Evolutionary conservation across 2,113 vertebrate species (phyloP).

Genomic region (Chiloscyllium plagiosum): DNA sequence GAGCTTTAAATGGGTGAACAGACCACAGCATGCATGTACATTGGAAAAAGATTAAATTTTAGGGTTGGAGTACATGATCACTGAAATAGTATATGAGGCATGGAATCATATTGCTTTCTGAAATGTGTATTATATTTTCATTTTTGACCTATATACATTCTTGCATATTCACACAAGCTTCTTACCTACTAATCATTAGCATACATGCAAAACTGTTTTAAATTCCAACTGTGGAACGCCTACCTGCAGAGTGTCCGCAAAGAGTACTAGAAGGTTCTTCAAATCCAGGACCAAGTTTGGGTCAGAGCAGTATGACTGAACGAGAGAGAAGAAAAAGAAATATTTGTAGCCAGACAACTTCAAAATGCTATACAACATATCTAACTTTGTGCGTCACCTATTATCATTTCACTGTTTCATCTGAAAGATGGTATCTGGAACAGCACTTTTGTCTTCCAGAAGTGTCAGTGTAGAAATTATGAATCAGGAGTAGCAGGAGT

Average conservation of each 20-base stretch:
- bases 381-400: background rate
- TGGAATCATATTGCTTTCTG: background rate
- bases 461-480: background rate
- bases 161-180: background rate
- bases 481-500: background rate
- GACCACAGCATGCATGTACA: background rate
- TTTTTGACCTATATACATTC: background rate
- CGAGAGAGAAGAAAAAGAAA: conserved; percentile 28
- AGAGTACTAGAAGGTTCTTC: conserved; percentile 95
- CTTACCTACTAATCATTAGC: background rate
- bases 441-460: background rate
- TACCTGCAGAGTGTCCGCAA: conserved; percentile 94
- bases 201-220: background rate
- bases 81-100: no score
- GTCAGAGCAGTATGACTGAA: conserved; percentile 89
- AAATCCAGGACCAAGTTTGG: conserved; percentile 86
- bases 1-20: background rate
- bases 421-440: background rate
- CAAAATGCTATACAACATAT: background rate
- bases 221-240: background rate
- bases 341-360: background rate
- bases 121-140: background rate
- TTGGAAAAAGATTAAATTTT: no score
- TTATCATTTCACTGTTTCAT: background rate
- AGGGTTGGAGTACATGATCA: no score